Evolutionary conservation across 2,113 vertebrate genomes (phyloP).

Genomic region (Macroglossus sobrinus): DNA sequence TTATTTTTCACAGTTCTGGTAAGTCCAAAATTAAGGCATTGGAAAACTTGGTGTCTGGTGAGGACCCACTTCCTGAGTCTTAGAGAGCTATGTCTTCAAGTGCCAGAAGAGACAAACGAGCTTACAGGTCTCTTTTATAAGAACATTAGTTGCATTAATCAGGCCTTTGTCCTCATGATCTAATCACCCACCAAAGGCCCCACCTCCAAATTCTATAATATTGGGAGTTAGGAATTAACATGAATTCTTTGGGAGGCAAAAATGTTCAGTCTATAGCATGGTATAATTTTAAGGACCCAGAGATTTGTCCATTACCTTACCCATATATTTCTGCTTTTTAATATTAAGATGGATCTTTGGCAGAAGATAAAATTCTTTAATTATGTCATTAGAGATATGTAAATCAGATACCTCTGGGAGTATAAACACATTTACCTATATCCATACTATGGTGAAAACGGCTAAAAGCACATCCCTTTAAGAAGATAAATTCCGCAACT

Average conservation of each 20-base stretch:
- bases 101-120: background rate
- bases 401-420: background rate
- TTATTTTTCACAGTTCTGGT: background rate
- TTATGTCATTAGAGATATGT: background rate
- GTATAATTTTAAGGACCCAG: background rate
- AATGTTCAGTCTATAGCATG: background rate
- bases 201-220: background rate
- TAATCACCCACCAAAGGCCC: background rate
- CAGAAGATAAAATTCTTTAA: background rate
- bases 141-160: background rate
- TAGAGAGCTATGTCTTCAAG: background rate
- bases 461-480: background rate
- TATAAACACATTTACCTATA: background rate
- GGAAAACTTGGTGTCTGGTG: background rate
- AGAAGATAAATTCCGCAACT: background rate
- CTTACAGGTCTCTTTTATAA: background rate
- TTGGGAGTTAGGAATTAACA: background rate
- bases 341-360: background rate
- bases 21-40: background rate
- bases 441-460: background rate
- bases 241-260: background rate
- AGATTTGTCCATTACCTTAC: background rate
- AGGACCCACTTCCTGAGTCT: background rate
- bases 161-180: background rate
- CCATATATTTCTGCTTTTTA: background rate